These are phyloP conservation scores for Triops longicaudatus DNA, from an alignment of 1,140 invertebrate genomes.

Conservation along the genomic window DNA sequence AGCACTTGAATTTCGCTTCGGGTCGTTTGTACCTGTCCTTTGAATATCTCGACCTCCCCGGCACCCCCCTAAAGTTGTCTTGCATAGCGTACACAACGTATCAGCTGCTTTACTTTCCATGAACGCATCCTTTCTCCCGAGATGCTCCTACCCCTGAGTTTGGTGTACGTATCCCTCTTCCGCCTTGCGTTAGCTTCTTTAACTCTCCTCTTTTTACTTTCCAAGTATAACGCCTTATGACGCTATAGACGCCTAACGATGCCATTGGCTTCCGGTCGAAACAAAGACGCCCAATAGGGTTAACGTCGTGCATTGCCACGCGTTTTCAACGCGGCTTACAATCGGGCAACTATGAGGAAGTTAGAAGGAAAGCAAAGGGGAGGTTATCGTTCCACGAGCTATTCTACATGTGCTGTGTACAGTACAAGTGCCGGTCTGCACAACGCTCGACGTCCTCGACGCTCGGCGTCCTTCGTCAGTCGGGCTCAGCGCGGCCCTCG, in stretches of 20 bases:
- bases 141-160: not conserved
- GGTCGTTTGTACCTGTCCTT: not conserved
- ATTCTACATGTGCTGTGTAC: not conserved
- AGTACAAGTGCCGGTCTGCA: constrained; percentile 4
- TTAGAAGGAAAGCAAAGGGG: not conserved
- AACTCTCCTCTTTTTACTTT: not conserved
- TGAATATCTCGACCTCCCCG: not conserved
- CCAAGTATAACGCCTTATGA: not conserved
- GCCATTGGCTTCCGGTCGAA: constrained; percentile 6
- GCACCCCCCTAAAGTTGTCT: not conserved
- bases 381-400: not conserved
- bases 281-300: constrained; percentile 14
- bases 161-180: not conserved
- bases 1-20: not conserved
- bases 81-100: not conserved
- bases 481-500: constrained; percentile 3
- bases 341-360: constrained; percentile 11
- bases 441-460: not conserved
- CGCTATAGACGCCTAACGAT: not conserved
- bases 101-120: not conserved
- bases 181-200: not conserved
- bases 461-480: not conserved
- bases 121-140: not conserved
- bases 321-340: constrained; percentile 14
- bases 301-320: constrained; percentile 3